A percentile compares a stretch with the other conserved stretches of the same genome.
Evolutionary conservation across 2,113 vertebrate species (phyloP).

Genomic region (Pogonocichla stellata): DNA sequence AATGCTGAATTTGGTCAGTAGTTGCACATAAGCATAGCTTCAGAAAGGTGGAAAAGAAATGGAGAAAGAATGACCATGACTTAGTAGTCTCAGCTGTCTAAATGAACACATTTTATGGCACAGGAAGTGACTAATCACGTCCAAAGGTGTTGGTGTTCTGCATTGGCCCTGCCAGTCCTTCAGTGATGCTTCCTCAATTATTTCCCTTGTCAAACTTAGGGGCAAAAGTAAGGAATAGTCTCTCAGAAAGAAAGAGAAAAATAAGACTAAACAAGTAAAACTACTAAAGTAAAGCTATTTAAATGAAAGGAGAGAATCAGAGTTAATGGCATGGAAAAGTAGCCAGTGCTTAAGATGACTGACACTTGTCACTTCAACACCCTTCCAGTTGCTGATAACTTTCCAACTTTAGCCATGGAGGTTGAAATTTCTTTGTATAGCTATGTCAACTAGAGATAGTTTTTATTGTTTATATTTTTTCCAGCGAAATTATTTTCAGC

Average conservation of each 20-base stretch:
- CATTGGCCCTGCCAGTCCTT: background rate
- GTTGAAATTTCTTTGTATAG: background rate
- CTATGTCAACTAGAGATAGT: fast-evolving
- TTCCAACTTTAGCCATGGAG: background rate
- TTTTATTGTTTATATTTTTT: background rate
- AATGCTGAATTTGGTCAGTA: background rate
- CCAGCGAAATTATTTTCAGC: background rate
- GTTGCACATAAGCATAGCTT: background rate
- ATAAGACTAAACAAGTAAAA: background rate
- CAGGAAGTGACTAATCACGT: fast-evolving
- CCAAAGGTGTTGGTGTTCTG: background rate
- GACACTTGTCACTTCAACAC: background rate
- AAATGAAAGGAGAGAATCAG: background rate
- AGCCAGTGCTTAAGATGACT: background rate
- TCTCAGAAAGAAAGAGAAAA: background rate
- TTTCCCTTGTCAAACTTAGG: background rate
- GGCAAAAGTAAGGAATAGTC: background rate
- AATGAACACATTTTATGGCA: background rate
- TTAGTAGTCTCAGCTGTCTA: background rate
- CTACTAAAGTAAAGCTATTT: background rate
- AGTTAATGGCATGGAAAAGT: background rate
- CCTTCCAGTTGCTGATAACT: background rate
- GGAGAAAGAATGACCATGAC: background rate
- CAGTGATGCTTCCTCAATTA: background rate
- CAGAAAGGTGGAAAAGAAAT: background rate